Percentiles rank a stretch among this genome's conserved stretches.
These are phyloP conservation scores for Macrocentrus cingulum DNA, from an alignment of 1,140 invertebrate species.

Conservation along the genomic window DNA sequence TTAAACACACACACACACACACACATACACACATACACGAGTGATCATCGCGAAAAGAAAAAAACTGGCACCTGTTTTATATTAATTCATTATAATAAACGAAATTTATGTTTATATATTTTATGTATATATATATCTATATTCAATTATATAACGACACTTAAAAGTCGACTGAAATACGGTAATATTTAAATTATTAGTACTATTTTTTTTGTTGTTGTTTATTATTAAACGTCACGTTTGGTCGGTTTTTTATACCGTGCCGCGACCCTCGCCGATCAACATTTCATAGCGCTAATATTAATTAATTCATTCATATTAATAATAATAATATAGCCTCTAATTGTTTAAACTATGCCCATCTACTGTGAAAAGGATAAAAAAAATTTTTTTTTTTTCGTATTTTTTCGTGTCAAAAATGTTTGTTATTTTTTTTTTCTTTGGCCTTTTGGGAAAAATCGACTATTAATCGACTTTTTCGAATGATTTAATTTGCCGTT, in stretches of 20 bases:
- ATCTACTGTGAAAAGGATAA: too few species aligned
- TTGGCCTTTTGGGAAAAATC: too few species aligned
- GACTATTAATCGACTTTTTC: too few species aligned
- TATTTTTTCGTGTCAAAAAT: too few species aligned
- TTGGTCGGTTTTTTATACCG: background rate
- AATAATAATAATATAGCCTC: background rate
- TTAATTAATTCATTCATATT: background rate
- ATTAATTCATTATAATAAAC: background rate
- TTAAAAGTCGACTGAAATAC: background rate
- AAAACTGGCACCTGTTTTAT: conserved; percentile 3
- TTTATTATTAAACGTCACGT: background rate
- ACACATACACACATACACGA: background rate
- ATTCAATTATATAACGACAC: background rate
- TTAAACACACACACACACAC: background rate
- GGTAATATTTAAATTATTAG: background rate
- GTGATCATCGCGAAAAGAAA: background rate
- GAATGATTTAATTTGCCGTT: too few species aligned
- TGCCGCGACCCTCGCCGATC: too few species aligned
- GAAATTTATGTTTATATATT: background rate
- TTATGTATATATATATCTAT: background rate
- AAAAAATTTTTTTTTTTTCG: background rate
- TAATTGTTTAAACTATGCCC: too few species aligned
- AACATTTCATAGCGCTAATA: background rate
- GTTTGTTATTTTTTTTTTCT: too few species aligned
- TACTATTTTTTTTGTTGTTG: too few species aligned